Evolutionary conservation across 2,113 vertebrate genomes (phyloP).

Genomic region (Ammodytes marinus): DNA sequence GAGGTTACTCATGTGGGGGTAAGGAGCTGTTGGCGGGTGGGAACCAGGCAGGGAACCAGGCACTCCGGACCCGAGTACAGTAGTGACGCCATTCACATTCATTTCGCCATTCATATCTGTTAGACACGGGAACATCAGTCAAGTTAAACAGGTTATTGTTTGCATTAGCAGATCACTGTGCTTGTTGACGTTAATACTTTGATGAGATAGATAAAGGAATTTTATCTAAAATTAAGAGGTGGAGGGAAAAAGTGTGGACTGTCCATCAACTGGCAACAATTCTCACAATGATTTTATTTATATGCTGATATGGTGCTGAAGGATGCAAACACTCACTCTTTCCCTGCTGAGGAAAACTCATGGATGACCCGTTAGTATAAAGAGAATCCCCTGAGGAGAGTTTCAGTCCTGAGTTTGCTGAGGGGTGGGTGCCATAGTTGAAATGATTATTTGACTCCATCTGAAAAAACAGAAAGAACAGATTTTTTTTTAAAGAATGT

Average conservation of each 20-base stretch:
- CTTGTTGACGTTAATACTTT: not conserved
- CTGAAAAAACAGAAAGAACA: constrained; percentile 52
- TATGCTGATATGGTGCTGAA: not conserved
- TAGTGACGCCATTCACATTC: constrained; percentile 98
- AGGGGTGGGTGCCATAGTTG: constrained; percentile 92
- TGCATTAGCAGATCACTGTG: not conserved
- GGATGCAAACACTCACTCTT: constrained; percentile 89
- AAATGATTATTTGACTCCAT: constrained; percentile 97
- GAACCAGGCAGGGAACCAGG: constrained; percentile 92
- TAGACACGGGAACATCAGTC: constrained; percentile 11
- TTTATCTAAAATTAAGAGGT: not conserved
- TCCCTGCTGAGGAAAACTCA: constrained; percentile 92
- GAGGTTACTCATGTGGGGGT: constrained; percentile 86
- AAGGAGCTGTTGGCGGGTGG: constrained; percentile 86
- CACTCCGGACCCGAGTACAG: constrained; percentile 92
- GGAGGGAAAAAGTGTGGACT: not conserved
- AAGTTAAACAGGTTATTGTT: not conserved
- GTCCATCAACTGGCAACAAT: not conserved
- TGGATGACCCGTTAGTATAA: constrained; percentile 92
- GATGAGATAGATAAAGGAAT: not conserved
- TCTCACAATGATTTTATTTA: not conserved
- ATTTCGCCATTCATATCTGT: constrained; percentile 95
- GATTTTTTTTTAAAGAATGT: not conserved
- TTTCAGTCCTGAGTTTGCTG: constrained; percentile 96
- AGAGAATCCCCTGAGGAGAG: constrained; percentile 94